Base-by-base conservation (phyloP, 2,797 vertebrate species). In the Lepilemur ruficaudatus region DNA sequence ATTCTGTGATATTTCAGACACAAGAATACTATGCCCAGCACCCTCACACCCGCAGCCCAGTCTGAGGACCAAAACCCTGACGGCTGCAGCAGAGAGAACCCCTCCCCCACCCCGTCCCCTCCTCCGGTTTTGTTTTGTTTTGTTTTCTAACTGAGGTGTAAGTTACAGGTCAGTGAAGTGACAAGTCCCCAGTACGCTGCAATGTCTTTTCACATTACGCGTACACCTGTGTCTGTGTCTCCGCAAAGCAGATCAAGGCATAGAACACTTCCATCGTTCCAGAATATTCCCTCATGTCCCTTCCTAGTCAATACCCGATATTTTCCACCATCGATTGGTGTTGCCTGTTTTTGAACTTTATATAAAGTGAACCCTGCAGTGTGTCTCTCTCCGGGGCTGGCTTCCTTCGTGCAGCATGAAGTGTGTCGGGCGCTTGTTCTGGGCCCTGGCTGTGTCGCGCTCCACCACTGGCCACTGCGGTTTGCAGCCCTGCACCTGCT, bases 401-500 rank as follows among this genome's bases (percentile, higher is more conserved):
- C 25, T 59, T 79, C 50, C n/a, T 85, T 61, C 3, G 12, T 8
- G 50, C 50, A 12, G 4, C 28, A 11, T 17, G 9, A 15, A n/a
- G 17, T 5, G 48, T 63, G 73, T n/a, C 30, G 2, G 59, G 84
- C 1, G 0, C 1, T 65, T 20, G 6, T 23, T 14, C 46, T 23
- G 92, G 87, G 63, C 67, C 38, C 41, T 76, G 41, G 35, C 35
- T 73, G 70, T 35, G 4, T 73, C 70, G 63, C 61, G 41, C 4
- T 76, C 55, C 2, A 1, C 1, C 10, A 2, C 0, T 0, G 1
- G 4, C 2, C 30, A 2, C 7, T 20, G 2, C 4, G 1, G 18
- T 3, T 23, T 43, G 41, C 46, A 15, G 28, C 52, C 5, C 10
- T n/a, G 22, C 17, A 50, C 43, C 35, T 35, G 13, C 35, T 7